These are phyloP conservation scores for Philypnodon macrostomus DNA, from an alignment of 2,797 vertebrate species.

Conservation along the genomic window DNA sequence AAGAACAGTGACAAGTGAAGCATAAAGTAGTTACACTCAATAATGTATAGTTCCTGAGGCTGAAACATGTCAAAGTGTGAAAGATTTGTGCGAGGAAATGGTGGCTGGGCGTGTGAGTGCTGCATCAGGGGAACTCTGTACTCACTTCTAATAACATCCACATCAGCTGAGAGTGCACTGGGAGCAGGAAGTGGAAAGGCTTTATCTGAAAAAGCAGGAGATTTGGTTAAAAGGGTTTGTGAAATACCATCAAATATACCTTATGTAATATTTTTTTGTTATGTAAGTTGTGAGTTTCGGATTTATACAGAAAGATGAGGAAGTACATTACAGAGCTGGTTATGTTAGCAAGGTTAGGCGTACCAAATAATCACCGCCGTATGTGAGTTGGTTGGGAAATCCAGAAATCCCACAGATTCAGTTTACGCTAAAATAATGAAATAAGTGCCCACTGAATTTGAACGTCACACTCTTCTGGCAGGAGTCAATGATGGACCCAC, in stretches of 20 bases:
- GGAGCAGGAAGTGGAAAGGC: constrained; percentile 12
- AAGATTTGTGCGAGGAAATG: constrained; percentile 41
- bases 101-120: constrained; percentile 28
- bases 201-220: constrained; percentile 8
- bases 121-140: constrained; percentile 36
- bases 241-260: constrained; percentile 18
- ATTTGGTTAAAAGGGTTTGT: constrained; percentile 5
- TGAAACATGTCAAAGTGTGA: constrained; percentile 40
- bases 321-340: neutral
- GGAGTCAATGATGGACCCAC: no score
- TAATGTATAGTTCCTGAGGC: constrained; percentile 54
- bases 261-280: constrained; percentile 3
- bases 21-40: constrained; percentile 46
- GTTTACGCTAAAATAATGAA: no score
- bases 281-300: neutral
- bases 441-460: no score
- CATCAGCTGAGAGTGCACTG: constrained; percentile 32
- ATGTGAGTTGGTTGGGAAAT: no score
- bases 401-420: no score
- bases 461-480: no score
- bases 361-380: no score
- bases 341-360: no score
- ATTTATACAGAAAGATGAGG: neutral
- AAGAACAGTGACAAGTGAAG: constrained; percentile 29
- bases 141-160: constrained; percentile 32